Base-by-base conservation (phyloP, 2,113 vertebrate species). In the Poeciliopsis retropinna region DNA sequence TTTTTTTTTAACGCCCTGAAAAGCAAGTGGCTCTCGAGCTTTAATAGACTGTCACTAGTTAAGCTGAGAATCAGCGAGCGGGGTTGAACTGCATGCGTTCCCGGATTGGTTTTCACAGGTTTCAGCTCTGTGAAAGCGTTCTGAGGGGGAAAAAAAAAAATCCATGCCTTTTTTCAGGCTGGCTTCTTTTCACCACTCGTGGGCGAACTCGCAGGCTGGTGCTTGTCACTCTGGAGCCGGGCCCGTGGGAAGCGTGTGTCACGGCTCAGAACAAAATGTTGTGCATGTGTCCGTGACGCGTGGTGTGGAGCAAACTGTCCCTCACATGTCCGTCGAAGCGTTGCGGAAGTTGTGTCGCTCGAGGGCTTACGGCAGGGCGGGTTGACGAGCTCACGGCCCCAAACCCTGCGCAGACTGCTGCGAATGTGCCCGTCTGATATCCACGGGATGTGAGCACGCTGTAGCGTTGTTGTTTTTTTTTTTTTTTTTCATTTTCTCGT, bases 1-100 rank as follows among this genome's bases (percentile, higher is more conserved):
- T 44, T 64, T 54, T 32, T n/a, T 30, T 4, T 13, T 14, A 22
- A 10, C 60, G 14, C 27, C 32, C 54, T 70, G 63, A 74, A 79
- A 76, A 72, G 85, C 70, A 88, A 91, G 91, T 86, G 89, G 80
- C 78, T 84, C 76, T 89, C 83, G 63, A 76, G 74, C 64, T 64
- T 70, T 89, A 82, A 93, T 89, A 89, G 86, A 85, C 87, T 79
- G 82, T 85, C 86, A 82, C 91, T 78, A 85, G 87, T 91, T 88
- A 80, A 85, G 84, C 69, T 39, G 71, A 79, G 64, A 68, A 86
- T 79, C 31, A 70, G 69, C 67, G 70, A 70, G 69, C 69, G 70
- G 71, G 80, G 75, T 80, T 72, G 62, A 0, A 57, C 62, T 70
- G 66, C 69, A 57, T 72, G 76, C 61, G 19, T 74, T 61, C 22